Conservation (phyloP, 2,113 vertebrate species). For the Cairina moschata region DNA sequence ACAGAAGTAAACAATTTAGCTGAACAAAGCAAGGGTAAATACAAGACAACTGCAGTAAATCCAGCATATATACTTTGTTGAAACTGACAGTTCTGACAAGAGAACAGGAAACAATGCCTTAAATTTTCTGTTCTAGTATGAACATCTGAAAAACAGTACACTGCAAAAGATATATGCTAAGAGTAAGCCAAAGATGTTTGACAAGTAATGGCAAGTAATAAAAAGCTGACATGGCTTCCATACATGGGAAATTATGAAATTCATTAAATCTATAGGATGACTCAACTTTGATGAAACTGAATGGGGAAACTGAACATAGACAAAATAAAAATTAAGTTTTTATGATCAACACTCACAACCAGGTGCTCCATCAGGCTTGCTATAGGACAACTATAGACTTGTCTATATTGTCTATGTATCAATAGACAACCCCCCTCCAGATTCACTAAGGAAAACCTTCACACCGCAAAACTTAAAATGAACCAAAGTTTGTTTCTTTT, state of each 20-base stretch:
- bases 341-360: not conserved
- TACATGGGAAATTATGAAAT: not conserved
- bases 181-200: not conserved
- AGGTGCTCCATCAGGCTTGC: not conserved
- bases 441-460: not conserved
- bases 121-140: not conserved
- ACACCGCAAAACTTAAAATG: not conserved
- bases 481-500: not conserved
- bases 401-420: no score
- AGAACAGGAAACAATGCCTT: not conserved
- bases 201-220: not conserved
- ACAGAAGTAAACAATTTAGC: not conserved
- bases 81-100: not conserved
- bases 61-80: not conserved
- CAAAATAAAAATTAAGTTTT: not conserved
- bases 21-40: not conserved
- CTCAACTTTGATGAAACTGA: not conserved
- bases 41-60: not conserved
- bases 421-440: accelerated
- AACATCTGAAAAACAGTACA: not conserved
- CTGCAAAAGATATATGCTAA: not conserved
- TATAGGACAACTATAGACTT: not conserved
- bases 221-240: not conserved
- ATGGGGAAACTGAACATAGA: not conserved
- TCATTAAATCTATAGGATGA: not conserved